These are phyloP conservation scores for Pemphigus obesinymphae DNA, from an alignment of 1,140 invertebrate genomes.

Conservation along the genomic window DNA sequence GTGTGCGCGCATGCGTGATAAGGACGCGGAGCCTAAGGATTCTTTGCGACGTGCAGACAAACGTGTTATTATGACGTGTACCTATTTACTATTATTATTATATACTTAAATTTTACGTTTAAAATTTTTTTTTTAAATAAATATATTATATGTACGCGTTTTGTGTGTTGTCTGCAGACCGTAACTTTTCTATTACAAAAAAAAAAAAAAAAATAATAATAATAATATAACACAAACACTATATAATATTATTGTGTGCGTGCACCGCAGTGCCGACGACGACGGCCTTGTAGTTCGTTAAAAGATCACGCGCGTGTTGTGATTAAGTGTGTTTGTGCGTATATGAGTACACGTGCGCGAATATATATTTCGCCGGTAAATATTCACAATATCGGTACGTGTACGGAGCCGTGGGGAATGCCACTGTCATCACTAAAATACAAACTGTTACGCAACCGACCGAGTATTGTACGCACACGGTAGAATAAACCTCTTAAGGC, in stretches of 20 bases:
- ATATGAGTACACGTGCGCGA: neutral
- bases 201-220: neutral
- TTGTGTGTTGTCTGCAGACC: neutral
- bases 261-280: neutral
- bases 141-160: no score
- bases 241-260: neutral
- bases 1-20: neutral
- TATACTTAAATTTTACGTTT: no score
- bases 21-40: no score
- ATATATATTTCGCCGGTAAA: neutral
- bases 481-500: no score
- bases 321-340: neutral
- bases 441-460: neutral
- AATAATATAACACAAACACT: neutral
- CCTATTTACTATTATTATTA: neutral
- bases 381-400: neutral
- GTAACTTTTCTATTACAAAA: neutral
- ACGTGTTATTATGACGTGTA: neutral
- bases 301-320: neutral
- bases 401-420: neutral
- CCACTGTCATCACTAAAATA: neutral
- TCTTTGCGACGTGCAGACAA: no score
- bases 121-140: no score
- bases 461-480: no score
- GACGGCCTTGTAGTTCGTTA: conserved; percentile 26